Evolutionary conservation across 2,113 vertebrate genomes (phyloP), one percentile per base, ranked within the genome.

Genomic region (Polypterus bichir): DNA sequence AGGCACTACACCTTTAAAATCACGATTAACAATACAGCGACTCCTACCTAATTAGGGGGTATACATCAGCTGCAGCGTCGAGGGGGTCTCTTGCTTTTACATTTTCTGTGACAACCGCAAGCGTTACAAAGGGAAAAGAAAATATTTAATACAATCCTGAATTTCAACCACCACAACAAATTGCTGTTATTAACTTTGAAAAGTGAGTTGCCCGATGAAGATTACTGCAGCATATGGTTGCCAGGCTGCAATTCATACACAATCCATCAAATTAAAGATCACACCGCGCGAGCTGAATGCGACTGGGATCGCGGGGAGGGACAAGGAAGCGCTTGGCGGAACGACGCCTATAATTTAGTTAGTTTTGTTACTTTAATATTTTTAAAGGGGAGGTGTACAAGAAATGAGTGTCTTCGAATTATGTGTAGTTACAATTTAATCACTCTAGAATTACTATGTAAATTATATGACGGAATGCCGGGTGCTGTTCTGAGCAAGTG

Each of bases 161-260:
- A 52, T 52, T 52, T 8, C 51, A 52, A 51, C 49, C 6, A 51
- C 49, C 6, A 51, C 49, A 51, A 52, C 51, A 52, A 7, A 52
- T 52, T 52, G 51, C 51, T 52, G 51, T 52, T 52, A 52, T 52
- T 52, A 52, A 52, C 51, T 52, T 10, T 52, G 51, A 52, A 52
- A 52, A 3, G 4, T 7, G 51, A 52, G 51, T 52, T 52, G 51
- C 51, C 7, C 51, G 10, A 52, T 52, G 4, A 52, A 52, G 51
- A 52, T 52, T 52, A 52, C 51, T 3, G 51, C 51, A 52, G 51
- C 51, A 52, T 52, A 52, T 52, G 51, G 51, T 52, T 52, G 51
- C 51, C 51, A 52, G 3, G 51, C 51, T 52, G 51, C 51, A 52
- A 52, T 52, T 52, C 51, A 52, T 4, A 52, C 51, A 52, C 51